Evolutionary conservation across 2,113 vertebrate genomes (phyloP), one percentile per base, ranked within the genome.

Genomic region (Daphoenositta chrysoptera): DNA sequence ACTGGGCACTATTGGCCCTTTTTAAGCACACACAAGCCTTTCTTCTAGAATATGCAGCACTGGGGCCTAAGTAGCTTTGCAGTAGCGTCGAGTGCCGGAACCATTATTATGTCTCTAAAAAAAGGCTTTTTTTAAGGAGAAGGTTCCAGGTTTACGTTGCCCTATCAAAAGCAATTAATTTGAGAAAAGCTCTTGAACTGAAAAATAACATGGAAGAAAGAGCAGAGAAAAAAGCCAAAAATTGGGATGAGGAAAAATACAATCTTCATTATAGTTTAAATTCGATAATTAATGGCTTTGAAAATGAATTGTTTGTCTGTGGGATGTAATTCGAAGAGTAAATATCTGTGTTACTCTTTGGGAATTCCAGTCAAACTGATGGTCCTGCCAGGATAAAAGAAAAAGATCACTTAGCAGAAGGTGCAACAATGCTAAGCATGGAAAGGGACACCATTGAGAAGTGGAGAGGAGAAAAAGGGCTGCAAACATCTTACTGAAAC

Each of bases 381-480:
- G 98, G 97, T 66, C 94, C 97, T 12, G 95, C 97, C 17, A 97
- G 96, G 94, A 98, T 7, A 96, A 98, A 72, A 98, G 98, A 35
- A 95, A 97, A 60, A 94, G 96, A 85, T 97, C 94, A 93, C 98
- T 98, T 93, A 50, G 5, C 72, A 73, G 89, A 64, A 97, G 94
- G 31, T 97, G 96, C 63, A 96, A 92, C 48, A 96, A 88, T 71
- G 87, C 92, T 23, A 97, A 95, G 58, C 97, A 98, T 35, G 97
- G 97, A n/a, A 98, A 79, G 77, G 94, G 83, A 96, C 97, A 27
- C 98, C 98, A 0, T 93, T 93, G 39, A 98, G 98, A 97, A 98
- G 98, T 53, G 97, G 97, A 22, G 93, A 95, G 90, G 98, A 98
- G 77, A 98, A 98, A 64, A 98, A 97, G 81, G 97, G 88, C 91